These are phyloP conservation scores for Fragum fragum DNA, from an alignment of 2,888 invertebrate species.

Conservation along the genomic window DNA sequence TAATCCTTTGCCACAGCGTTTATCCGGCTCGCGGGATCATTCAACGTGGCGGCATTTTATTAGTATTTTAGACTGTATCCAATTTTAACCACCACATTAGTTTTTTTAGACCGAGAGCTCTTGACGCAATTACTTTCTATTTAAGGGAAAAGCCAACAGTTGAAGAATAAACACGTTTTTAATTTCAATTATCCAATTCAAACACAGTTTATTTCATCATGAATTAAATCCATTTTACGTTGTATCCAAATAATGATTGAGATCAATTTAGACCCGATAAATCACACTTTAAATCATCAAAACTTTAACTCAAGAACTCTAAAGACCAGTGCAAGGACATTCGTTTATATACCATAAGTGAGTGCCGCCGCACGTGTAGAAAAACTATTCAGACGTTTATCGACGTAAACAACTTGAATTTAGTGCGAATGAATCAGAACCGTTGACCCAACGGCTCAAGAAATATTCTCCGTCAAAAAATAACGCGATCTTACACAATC, in stretches of 20 bases:
- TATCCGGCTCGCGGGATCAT: slow-evolving; percentile 18
- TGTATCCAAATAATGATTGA: neutral
- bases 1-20: neutral
- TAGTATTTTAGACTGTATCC: neutral
- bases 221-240: neutral
- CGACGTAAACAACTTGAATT: neutral
- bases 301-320: neutral
- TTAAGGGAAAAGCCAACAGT: neutral
- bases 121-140: neutral
- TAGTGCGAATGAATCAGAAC: neutral
- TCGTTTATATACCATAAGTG: slow-evolving; percentile 1
- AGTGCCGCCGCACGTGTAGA: neutral
- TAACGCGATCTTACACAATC: slow-evolving; percentile 1
- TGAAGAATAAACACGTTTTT: too few species aligned
- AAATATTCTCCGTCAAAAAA: neutral
- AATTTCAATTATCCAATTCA: neutral
- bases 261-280: too few species aligned
- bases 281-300: neutral
- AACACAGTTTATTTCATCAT: neutral
- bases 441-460: neutral
- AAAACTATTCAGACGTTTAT: neutral
- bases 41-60: slow-evolving; percentile 10
- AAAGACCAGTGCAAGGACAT: neutral
- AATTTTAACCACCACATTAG: neutral
- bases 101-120: neutral